Conservation (phyloP, 2,113 vertebrate species). For the Lepisosteus osseus region DNA sequence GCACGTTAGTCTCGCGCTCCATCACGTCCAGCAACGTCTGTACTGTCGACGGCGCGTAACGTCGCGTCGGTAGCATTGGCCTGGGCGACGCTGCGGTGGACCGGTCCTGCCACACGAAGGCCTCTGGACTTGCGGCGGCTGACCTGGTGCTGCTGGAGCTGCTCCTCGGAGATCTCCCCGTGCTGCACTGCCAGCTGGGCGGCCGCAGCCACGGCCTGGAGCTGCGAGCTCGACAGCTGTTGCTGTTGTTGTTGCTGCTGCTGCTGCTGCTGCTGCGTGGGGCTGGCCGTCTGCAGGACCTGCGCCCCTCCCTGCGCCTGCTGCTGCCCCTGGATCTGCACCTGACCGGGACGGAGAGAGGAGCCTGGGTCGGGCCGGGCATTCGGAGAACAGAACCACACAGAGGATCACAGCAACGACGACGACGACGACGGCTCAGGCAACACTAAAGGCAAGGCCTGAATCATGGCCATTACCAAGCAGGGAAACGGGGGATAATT, state of each 20-base stretch:
- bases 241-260: slow-evolving; percentile 58
- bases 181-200: slow-evolving; percentile 83
- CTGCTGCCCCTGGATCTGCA: slow-evolving; percentile 90
- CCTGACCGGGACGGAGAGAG: slow-evolving; percentile 42
- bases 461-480: no score
- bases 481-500: no score
- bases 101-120: no score
- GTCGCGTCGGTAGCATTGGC: not conserved
- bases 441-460: not conserved
- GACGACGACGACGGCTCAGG: not conserved
- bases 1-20: not conserved
- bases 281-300: slow-evolving; percentile 75
- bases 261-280: slow-evolving; percentile 64
- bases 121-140: no score
- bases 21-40: no score
- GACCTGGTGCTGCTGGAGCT: slow-evolving; percentile 85
- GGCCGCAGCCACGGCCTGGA: slow-evolving; percentile 85
- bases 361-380: not conserved
- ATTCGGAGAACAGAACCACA: not conserved
- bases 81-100: no score
- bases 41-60: no score
- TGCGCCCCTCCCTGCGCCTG: slow-evolving; percentile 75
- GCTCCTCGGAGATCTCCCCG: slow-evolving; percentile 89
- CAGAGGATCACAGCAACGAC: not conserved
- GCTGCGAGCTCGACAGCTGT: slow-evolving; percentile 49